phyloP scores from a whole-genome alignment of 2,888 invertebrate species.

The Phorcus lineatus region DNA sequence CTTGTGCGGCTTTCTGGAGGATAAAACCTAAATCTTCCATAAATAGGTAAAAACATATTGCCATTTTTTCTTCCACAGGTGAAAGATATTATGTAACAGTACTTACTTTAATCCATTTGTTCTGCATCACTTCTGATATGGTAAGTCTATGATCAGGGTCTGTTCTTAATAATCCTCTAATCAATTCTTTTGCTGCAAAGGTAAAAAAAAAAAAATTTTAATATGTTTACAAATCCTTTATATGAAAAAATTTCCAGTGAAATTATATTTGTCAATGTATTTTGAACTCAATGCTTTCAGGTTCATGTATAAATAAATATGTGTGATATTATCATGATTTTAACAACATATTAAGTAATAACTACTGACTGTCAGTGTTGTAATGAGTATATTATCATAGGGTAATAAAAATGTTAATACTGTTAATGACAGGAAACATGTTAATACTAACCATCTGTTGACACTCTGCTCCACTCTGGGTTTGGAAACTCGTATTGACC shows the following conservation, averaged over 20 bases:
- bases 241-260: neutral
- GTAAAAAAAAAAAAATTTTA: neutral
- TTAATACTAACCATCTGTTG: slow-evolving; percentile 84
- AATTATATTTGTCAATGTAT: neutral
- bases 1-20: no score
- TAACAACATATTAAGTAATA: no score
- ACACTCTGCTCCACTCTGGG: slow-evolving; percentile 85
- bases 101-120: slow-evolving; percentile 90
- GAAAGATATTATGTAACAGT: neutral
- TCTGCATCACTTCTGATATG: slow-evolving; percentile 92
- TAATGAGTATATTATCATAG: no score
- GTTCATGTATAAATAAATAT: no score
- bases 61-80: no score
- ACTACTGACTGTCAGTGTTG: no score
- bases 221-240: neutral
- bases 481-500: slow-evolving; percentile 98
- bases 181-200: slow-evolving; percentile 88
- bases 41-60: no score
- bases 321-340: no score
- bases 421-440: no score
- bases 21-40: no score
- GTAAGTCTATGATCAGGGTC: slow-evolving; percentile 92
- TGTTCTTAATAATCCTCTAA: slow-evolving; percentile 93
- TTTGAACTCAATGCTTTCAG: no score
- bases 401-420: no score